These are phyloP conservation scores for Alouatta palliata DNA, from an alignment of 2,113 vertebrate species.

Conservation along the genomic window DNA sequence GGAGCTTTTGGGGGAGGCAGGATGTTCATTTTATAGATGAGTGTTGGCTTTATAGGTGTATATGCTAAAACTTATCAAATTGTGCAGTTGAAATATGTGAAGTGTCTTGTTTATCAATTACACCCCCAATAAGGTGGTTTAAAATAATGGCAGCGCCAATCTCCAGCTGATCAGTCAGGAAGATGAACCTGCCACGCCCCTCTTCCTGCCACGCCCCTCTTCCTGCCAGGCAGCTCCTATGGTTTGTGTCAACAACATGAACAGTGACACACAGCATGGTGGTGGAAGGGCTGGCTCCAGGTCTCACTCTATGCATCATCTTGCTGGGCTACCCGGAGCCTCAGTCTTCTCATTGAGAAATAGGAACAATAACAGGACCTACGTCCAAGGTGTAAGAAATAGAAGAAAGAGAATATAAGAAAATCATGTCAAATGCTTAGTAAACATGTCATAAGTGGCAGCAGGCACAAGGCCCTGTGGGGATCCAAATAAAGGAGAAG, in stretches of 20 bases:
- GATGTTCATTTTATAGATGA: background rate
- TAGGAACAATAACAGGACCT: background rate
- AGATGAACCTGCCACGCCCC: background rate
- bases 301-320: accelerated
- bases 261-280: accelerated
- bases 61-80: background rate
- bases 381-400: too few relatives aligned
- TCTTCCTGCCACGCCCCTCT: too few relatives aligned
- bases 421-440: background rate
- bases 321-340: background rate
- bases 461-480: accelerated
- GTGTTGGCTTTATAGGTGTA: background rate
- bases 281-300: accelerated
- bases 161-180: background rate
- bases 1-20: background rate
- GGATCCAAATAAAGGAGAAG: background rate
- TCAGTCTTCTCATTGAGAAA: background rate
- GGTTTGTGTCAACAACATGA: background rate
- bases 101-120: background rate
- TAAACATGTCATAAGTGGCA: background rate
- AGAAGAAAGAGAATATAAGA: background rate
- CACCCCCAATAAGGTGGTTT: background rate
- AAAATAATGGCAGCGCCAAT: background rate
- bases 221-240: background rate
- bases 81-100: background rate